A percentile compares a stretch with the other conserved stretches of the same genome.
Evolutionary conservation across 2,113 vertebrate genomes (phyloP).

Genomic region (Plestiodon gilberti): DNA sequence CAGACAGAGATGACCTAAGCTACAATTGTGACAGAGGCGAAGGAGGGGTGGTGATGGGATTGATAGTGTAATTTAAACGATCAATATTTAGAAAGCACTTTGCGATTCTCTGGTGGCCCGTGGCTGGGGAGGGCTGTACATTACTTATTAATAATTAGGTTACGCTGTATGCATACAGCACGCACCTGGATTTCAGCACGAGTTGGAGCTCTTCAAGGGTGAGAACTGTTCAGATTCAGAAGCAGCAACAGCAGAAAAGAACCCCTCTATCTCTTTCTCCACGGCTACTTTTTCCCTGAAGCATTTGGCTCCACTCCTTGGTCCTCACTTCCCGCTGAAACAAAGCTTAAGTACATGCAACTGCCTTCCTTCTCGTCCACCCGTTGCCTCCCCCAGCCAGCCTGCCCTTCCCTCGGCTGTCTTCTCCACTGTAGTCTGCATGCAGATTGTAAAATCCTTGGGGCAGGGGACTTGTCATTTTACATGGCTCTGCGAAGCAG

Average conservation of each 20-base stretch:
- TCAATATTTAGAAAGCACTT: conserved; percentile 41
- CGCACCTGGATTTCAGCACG: not conserved
- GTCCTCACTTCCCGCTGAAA: not conserved
- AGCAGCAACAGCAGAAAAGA: not conserved
- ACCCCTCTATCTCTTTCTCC: not conserved
- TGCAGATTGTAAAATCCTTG: no score
- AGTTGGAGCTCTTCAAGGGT: not conserved
- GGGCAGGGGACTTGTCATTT: no score
- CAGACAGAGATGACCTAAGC: conserved; percentile 19
- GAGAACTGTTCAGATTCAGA: not conserved
- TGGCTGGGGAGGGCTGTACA: not conserved
- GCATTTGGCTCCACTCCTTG: not conserved
- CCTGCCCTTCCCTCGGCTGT: no score
- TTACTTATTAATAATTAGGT: conserved; percentile 23
- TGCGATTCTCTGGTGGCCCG: not conserved
- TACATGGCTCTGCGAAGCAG: no score
- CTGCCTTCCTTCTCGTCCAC: no score
- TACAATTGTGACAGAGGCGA: not conserved
- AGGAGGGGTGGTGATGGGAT: not conserved
- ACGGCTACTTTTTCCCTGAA: no score
- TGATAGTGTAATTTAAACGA: conserved; percentile 25
- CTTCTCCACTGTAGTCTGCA: no score
- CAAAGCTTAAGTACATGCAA: not conserved
- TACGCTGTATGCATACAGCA: not conserved
- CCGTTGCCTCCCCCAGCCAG: no score